phyloP scores from a whole-genome alignment of 92 coral and sea anemone species.

The Phenganax subtilis region DNA sequence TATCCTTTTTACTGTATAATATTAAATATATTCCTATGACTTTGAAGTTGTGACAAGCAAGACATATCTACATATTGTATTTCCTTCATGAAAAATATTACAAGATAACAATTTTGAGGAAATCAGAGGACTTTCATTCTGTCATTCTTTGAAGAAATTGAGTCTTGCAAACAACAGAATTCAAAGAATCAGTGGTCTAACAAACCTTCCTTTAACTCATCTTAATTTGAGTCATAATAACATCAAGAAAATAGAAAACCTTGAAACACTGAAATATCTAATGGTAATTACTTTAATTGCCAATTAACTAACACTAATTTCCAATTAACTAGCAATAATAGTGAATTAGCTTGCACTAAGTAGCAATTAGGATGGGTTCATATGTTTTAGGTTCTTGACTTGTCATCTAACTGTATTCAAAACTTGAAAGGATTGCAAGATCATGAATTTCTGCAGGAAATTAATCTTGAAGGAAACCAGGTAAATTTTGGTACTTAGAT shows the following conservation, averaged over 20 bases:
- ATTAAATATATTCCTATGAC: neutral
- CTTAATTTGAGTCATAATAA: constrained; percentile 83
- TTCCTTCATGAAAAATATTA: constrained; percentile 12
- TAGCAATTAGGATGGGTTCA: neutral
- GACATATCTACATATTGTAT: neutral
- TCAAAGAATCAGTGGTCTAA: constrained; percentile 63
- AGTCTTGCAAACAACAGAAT: constrained; percentile 71
- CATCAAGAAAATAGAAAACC: constrained; percentile 84
- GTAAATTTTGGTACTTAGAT: constrained; percentile 29
- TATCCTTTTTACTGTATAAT: constrained; percentile 55
- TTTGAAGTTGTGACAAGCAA: neutral
- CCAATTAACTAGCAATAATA: neutral
- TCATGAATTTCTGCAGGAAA: constrained; percentile 79
- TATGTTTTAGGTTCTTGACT: constrained; percentile 54
- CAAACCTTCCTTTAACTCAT: constrained; percentile 59
- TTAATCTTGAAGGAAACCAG: constrained; percentile 81
- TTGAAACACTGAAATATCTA: constrained; percentile 68
- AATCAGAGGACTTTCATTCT: constrained; percentile 69
- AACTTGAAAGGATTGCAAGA: constrained; percentile 90
- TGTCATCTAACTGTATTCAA: constrained; percentile 70
- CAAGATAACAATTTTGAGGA: constrained; percentile 74
- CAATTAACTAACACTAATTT: neutral
- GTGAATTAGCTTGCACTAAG: neutral
- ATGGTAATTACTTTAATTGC: constrained; percentile 51
- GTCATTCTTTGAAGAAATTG: constrained; percentile 63